Evolutionary conservation across 23 tunicate genomes (phyloP).

Genomic region (Diplosoma virens): DNA sequence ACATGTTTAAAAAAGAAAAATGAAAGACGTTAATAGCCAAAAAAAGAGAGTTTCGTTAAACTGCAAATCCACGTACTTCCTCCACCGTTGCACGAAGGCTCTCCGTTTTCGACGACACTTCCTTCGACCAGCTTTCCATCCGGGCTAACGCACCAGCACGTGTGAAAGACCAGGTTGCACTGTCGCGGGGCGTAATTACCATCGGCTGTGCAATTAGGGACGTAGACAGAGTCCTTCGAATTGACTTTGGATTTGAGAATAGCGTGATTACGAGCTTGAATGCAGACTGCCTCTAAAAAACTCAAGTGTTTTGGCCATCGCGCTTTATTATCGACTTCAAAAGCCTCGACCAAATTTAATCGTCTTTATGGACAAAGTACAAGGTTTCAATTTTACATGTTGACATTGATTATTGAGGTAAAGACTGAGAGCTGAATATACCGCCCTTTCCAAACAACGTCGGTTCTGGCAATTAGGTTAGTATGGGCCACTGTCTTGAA

Average conservation of each 20-base stretch:
- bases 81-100: not conserved
- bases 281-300: slow-evolving; percentile 12
- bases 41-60: too few species aligned
- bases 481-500: too few species aligned
- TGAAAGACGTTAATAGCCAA: too few species aligned
- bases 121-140: slow-evolving; percentile 23
- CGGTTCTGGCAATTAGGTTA: too few species aligned
- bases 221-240: not conserved
- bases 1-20: too few species aligned
- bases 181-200: slow-evolving; percentile 19
- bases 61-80: slow-evolving; percentile 14
- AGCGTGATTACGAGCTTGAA: slow-evolving; percentile 7
- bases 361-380: not conserved
- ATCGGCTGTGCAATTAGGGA: slow-evolving; percentile 28
- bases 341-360: too few species aligned
- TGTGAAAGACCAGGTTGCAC: not conserved
- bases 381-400: too few species aligned
- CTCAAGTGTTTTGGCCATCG: not conserved
- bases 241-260: not conserved
- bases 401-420: too few species aligned
- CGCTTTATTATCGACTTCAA: not conserved
- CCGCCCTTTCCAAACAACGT: too few species aligned
- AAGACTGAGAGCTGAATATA: too few species aligned
- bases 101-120: slow-evolving; percentile 2
- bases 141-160: slow-evolving; percentile 28